Conservation (phyloP, 2,888 invertebrate genomes). For the Nymphalis c-album region DNA sequence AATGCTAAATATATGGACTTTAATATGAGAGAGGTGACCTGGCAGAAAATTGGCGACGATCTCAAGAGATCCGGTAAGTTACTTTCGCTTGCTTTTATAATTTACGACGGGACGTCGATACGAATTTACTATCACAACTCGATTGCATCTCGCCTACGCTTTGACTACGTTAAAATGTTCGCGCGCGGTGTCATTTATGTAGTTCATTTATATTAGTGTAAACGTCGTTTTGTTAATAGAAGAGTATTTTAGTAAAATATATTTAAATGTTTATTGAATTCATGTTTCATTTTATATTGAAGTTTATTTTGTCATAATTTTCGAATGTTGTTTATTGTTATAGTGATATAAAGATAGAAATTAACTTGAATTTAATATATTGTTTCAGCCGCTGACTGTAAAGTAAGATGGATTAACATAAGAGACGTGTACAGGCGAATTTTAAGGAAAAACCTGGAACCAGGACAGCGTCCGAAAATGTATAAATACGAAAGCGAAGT, state of each 20-base stretch:
- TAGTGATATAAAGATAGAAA: not conserved
- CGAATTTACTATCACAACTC: constrained; percentile 22
- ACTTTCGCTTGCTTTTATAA: constrained; percentile 45
- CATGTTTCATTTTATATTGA: no score
- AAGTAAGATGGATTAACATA: constrained; percentile 74
- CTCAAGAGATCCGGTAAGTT: constrained; percentile 66
- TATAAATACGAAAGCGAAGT: constrained; percentile 71
- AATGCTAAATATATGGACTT: constrained; percentile 71
- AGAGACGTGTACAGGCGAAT: constrained; percentile 71
- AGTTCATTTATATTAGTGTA: not conserved
- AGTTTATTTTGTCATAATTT: no score
- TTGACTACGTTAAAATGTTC: not conserved
- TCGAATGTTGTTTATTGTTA: no score
- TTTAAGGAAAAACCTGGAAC: constrained; percentile 52
- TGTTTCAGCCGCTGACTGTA: constrained; percentile 67
- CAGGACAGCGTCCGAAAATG: constrained; percentile 45
- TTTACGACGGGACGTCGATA: constrained; percentile 42
- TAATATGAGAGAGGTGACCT: constrained; percentile 69
- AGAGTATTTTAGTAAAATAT: not conserved
- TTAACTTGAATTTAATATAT: not conserved
- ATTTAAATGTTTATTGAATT: no score
- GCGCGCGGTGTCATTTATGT: not conserved
- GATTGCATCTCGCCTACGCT: constrained; percentile 17
- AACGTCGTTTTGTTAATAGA: not conserved
- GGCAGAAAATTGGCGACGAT: constrained; percentile 75